Percentiles rank a stretch among this genome's conserved stretches.
Conservation (phyloP, 2,797 vertebrate genomes). For the Mormyrus hasselquistii region DNA sequence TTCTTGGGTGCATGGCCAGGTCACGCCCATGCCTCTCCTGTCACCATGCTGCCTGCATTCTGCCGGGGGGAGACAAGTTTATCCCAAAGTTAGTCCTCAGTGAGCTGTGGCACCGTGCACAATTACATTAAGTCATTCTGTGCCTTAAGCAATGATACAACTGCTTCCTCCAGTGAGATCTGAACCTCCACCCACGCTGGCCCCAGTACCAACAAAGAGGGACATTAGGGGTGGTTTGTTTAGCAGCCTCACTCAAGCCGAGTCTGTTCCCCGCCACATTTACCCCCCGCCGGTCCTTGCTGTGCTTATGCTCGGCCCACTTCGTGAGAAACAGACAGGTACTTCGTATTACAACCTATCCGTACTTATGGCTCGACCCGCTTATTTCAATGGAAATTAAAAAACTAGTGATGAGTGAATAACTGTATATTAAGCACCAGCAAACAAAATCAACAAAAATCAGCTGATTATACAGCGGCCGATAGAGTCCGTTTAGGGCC, state of each 20-base stretch:
- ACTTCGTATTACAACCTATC: background rate
- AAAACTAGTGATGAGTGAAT: background rate
- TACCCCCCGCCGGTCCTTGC: background rate
- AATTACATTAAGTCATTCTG: background rate
- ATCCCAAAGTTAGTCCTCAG: background rate
- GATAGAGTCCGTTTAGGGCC: background rate
- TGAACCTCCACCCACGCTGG: background rate
- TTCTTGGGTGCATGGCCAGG: constrained; percentile 58
- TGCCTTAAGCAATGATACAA: background rate
- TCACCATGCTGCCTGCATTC: constrained; percentile 53
- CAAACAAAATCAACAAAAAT: background rate
- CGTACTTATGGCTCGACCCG: background rate
- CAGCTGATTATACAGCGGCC: background rate
- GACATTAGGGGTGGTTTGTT: background rate
- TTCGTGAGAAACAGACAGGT: background rate
- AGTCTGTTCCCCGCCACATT: background rate
- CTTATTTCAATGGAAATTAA: background rate
- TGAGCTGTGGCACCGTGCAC: background rate
- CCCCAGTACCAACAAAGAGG: background rate
- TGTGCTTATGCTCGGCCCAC: background rate
- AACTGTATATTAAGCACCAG: background rate
- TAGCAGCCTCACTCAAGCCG: background rate
- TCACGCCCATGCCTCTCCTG: constrained; percentile 87
- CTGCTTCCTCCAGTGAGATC: background rate
- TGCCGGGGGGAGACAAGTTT: constrained; percentile 38